These are phyloP conservation scores for Dicaeum eximium DNA, from an alignment of 2,113 vertebrate species.

Conservation along the genomic window DNA sequence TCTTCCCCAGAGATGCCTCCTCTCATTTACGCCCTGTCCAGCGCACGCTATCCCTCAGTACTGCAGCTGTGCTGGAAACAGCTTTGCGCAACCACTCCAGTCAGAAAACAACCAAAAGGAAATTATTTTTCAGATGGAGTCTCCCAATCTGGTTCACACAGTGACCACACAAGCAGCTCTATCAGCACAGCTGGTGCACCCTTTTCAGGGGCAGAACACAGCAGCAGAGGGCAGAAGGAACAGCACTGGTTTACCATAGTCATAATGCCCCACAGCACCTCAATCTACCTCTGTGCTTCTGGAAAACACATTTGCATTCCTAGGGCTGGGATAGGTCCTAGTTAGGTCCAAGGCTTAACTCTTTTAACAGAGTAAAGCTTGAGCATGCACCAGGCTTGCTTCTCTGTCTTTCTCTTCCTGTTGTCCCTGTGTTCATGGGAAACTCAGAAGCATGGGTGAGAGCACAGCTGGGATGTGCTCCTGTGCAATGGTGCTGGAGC, in stretches of 20 bases:
- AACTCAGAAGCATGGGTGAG: not conserved
- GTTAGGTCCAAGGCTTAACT: not conserved
- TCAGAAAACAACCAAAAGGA: not conserved
- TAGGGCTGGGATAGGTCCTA: not conserved
- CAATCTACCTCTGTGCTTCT: not conserved
- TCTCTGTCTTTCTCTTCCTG: not conserved
- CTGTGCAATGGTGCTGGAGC: accelerated
- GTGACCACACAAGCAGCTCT: not conserved
- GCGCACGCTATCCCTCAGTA: not conserved
- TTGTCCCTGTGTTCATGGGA: not conserved
- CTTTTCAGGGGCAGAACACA: not conserved
- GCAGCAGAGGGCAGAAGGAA: not conserved
- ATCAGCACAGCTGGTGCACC: not conserved
- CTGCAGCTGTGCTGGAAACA: not conserved
- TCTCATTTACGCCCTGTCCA: not conserved
- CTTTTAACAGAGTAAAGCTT: not conserved
- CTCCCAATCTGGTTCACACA: not conserved
- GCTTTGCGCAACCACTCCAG: not conserved
- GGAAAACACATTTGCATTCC: not conserved
- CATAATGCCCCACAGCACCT: not conserved
- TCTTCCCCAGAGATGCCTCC: not conserved
- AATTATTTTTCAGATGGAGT: not conserved
- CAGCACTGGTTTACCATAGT: not conserved
- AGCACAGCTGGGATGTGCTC: not conserved
- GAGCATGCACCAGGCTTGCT: not conserved